phyloP scores from a whole-genome alignment of 2,797 vertebrate genomes.

The Anas bernieri region DNA sequence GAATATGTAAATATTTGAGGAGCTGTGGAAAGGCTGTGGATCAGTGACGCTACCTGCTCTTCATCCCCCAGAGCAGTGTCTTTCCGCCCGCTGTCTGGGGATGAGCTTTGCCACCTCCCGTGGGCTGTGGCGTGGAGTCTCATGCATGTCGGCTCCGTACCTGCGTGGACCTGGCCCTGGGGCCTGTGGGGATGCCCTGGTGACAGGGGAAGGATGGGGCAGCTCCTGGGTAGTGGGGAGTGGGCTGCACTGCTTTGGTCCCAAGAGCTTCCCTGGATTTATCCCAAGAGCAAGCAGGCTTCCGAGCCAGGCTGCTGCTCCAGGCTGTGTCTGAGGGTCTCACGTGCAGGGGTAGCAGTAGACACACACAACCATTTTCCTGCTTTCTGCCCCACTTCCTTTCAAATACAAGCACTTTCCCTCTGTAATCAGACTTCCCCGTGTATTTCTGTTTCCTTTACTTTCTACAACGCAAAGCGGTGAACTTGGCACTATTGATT shows the following conservation, averaged over 20 bases:
- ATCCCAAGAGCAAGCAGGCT: not conserved
- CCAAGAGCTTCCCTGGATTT: not conserved
- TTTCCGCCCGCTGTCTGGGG: fast-evolving
- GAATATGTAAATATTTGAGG: not conserved
- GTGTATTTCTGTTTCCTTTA: not conserved
- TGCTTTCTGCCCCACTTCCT: not conserved
- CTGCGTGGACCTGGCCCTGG: not conserved
- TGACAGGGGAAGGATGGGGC: not conserved
- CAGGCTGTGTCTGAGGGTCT: not conserved
- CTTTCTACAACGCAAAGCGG: not conserved
- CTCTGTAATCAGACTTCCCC: not conserved
- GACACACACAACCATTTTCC: not conserved
- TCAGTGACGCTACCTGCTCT: not conserved
- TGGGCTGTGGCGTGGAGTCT: not conserved
- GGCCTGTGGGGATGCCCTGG: not conserved
- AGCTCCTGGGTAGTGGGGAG: not conserved
- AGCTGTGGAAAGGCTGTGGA: not conserved
- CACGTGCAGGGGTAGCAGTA: not conserved
- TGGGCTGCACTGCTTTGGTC: not conserved
- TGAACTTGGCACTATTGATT: not conserved
- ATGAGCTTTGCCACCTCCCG: not conserved
- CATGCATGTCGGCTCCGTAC: not conserved
- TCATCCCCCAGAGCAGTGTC: not conserved
- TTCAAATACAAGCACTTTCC: not conserved
- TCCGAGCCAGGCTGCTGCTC: not conserved